Conservation (phyloP, 2,888 invertebrate species). For the Linnaemya tessellans region DNA sequence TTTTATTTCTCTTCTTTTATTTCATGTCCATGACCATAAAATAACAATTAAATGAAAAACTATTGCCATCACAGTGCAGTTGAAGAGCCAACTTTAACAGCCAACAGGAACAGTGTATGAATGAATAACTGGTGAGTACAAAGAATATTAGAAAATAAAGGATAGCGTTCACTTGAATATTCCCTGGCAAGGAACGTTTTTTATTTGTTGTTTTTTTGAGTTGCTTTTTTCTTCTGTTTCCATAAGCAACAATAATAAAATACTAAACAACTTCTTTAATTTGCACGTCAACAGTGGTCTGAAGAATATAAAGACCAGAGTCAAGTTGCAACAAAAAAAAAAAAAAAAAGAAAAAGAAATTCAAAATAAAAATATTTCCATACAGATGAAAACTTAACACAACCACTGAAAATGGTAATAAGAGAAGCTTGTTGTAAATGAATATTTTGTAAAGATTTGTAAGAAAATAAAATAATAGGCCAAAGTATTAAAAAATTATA, state of each 20-base stretch:
- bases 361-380: neutral
- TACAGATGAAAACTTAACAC: neutral
- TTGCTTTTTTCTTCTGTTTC: neutral
- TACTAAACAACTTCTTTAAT: constrained; percentile 44
- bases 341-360: neutral
- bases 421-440: neutral
- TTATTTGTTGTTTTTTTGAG: neutral
- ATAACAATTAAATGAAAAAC: constrained; percentile 40
- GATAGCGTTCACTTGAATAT: constrained; percentile 7
- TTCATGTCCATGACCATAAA: constrained; percentile 25
- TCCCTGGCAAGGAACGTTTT: constrained; percentile 4
- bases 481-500: no score
- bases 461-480: neutral
- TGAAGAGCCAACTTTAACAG: constrained; percentile 7
- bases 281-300: constrained; percentile 45
- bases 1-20: neutral
- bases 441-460: neutral
- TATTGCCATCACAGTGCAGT: constrained; percentile 27
- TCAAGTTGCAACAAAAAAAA: neutral
- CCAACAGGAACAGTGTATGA: constrained; percentile 18
- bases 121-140: neutral
- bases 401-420: neutral
- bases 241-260: constrained; percentile 28
- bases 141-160: constrained; percentile 1
- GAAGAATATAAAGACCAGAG: neutral